These are phyloP conservation scores for Drosophila seguyi DNA, from an alignment of 1,140 invertebrate species.

Conservation along the genomic window DNA sequence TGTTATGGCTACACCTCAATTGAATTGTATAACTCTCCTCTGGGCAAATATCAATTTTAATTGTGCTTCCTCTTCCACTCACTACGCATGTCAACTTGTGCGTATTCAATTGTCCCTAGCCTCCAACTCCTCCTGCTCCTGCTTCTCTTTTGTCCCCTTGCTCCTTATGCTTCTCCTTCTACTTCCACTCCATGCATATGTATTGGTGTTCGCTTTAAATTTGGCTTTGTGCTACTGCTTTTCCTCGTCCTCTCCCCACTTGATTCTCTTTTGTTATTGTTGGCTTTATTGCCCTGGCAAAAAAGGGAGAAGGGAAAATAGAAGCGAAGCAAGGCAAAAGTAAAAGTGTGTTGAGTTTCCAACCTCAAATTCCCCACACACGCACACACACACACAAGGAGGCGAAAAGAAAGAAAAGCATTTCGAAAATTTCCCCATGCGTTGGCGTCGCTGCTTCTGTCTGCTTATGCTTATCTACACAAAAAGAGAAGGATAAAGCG, in stretches of 20 bases:
- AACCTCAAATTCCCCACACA: slow-evolving; percentile 58
- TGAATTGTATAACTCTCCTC: slow-evolving; percentile 58
- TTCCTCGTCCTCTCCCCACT: slow-evolving; percentile 43
- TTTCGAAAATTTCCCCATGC: slow-evolving; percentile 78
- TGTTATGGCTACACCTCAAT: slow-evolving; percentile 51
- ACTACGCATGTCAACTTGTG: slow-evolving; percentile 81
- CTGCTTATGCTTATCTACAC: slow-evolving; percentile 66
- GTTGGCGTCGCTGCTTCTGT: slow-evolving; percentile 52
- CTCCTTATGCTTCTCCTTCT: slow-evolving; percentile 1
- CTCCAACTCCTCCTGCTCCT: slow-evolving; percentile 12
- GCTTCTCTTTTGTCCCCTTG: slow-evolving; percentile 3
- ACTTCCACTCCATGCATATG: slow-evolving; percentile 5
- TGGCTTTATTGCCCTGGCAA: slow-evolving; percentile 56
- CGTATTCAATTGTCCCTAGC: slow-evolving; percentile 71
- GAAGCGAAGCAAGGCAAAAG: slow-evolving; percentile 60
- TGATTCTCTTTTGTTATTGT: slow-evolving; percentile 78
- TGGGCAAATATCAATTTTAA: slow-evolving; percentile 77
- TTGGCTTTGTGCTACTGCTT: slow-evolving; percentile 45
- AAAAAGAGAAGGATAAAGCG: slow-evolving; percentile 30
- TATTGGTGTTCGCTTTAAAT: slow-evolving; percentile 43
- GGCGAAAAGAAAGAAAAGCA: slow-evolving; percentile 56
- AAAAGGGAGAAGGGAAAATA: slow-evolving; percentile 37
- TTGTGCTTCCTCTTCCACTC: slow-evolving; percentile 80
- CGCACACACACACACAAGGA: slow-evolving; percentile 13
- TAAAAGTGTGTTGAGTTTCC: slow-evolving; percentile 81